phyloP scores from a whole-genome alignment of 2,888 invertebrate genomes.

The Elmis aenea region DNA sequence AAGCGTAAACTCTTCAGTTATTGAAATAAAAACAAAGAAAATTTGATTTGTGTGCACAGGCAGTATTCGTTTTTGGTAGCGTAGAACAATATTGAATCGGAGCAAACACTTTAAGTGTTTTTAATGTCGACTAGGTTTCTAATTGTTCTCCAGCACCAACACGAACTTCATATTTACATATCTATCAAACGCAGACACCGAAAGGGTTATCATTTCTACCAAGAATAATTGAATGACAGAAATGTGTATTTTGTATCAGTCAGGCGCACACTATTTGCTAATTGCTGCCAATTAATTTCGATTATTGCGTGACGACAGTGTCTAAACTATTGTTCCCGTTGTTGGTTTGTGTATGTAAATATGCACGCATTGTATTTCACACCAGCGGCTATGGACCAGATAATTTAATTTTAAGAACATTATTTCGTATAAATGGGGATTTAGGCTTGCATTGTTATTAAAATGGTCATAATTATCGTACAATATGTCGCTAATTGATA shows the following conservation, averaged over 20 bases:
- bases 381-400: no score
- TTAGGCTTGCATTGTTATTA: no score
- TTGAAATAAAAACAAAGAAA: slow-evolving; percentile 6
- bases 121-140: slow-evolving; percentile 31
- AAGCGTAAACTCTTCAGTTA: no score
- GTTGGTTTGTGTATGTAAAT: slow-evolving; percentile 35
- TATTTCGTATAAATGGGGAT: no score
- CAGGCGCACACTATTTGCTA: slow-evolving; percentile 47
- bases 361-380: slow-evolving; percentile 12
- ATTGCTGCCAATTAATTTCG: slow-evolving; percentile 45
- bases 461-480: no score
- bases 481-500: no score
- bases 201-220: slow-evolving; percentile 45
- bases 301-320: slow-evolving; percentile 40
- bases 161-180: slow-evolving; percentile 42
- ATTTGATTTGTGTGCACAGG: slow-evolving; percentile 15
- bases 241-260: slow-evolving; percentile 48
- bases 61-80: slow-evolving; percentile 4
- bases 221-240: slow-evolving; percentile 48
- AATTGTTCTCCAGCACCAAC: slow-evolving; percentile 35
- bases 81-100: slow-evolving; percentile 10
- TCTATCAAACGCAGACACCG: slow-evolving; percentile 43
- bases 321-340: slow-evolving; percentile 37
- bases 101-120: slow-evolving; percentile 19
- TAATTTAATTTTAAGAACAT: no score